A percentile compares a stretch with the other conserved stretches of the same genome.
phyloP scores from a whole-genome alignment of 2,888 invertebrate species.

The Leistus spinibarbis region DNA sequence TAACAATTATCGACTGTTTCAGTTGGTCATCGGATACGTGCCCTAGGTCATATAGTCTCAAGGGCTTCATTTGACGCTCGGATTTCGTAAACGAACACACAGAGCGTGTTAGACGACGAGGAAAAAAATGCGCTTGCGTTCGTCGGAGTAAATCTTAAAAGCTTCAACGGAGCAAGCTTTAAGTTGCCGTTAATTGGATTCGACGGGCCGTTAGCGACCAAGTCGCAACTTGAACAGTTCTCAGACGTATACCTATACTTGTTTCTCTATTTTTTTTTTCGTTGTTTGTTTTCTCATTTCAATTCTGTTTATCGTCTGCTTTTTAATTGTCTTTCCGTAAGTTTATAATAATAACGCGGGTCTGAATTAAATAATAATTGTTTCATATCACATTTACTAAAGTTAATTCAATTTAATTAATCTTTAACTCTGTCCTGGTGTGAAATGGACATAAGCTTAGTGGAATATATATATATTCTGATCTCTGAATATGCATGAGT shows the following conservation, averaged over 20 bases:
- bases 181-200: not conserved
- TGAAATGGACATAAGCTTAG: too few species aligned
- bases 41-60: too few species aligned
- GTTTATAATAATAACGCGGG: too few species aligned
- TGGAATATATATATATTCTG: too few species aligned
- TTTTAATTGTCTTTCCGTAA: too few species aligned
- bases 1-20: too few species aligned
- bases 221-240: not conserved
- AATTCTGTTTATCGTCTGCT: not conserved
- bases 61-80: not conserved
- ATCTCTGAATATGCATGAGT: too few species aligned
- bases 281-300: not conserved
- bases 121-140: not conserved
- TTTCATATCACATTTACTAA: too few species aligned
- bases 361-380: too few species aligned
- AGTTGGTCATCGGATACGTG: too few species aligned
- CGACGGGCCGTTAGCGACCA: not conserved
- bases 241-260: not conserved
- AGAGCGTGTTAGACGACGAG: not conserved
- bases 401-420: too few species aligned
- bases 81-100: not conserved
- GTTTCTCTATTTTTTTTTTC: not conserved
- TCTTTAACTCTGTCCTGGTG: too few species aligned
- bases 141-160: not conserved
- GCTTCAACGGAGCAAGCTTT: not conserved